Evolutionary conservation across 2,797 vertebrate genomes (phyloP).

Genomic region (Paguma larvata): DNA sequence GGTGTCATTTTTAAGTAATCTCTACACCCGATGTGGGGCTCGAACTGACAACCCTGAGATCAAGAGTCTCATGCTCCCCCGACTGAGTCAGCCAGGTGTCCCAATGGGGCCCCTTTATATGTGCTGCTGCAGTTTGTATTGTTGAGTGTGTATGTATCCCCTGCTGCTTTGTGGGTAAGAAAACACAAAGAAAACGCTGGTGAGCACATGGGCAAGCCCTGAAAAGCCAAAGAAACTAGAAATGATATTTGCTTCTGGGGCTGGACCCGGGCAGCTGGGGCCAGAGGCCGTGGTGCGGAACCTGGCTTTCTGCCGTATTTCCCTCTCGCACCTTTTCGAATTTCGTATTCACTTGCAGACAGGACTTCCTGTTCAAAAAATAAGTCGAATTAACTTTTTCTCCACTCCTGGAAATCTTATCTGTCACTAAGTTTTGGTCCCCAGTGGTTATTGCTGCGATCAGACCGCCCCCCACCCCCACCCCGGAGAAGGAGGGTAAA

Average conservation of each 20-base stretch:
- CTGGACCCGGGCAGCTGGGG: no score
- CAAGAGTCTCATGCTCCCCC: not conserved
- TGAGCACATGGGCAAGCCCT: not conserved
- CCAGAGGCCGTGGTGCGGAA: not conserved
- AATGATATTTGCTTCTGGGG: not conserved
- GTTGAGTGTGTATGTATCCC: not conserved
- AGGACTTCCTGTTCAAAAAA: not conserved
- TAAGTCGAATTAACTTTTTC: not conserved
- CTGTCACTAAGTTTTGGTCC: not conserved
- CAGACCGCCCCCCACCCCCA: no score
- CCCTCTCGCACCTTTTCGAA: not conserved
- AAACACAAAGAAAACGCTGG: not conserved
- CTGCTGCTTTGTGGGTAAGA: rapidly evolving
- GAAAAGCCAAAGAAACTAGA: not conserved
- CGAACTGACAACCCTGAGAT: not conserved
- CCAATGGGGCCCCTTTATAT: not conserved
- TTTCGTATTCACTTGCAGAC: not conserved
- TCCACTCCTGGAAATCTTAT: not conserved
- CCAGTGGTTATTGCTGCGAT: not conserved
- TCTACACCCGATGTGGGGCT: not conserved
- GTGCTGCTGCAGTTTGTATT: not conserved
- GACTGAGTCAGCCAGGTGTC: not conserved
- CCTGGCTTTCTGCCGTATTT: not conserved
- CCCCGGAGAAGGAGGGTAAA: not conserved
- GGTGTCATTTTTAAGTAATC: not conserved